Conservation (phyloP, 2,113 vertebrate genomes). For the Hemichromis elongatus region DNA sequence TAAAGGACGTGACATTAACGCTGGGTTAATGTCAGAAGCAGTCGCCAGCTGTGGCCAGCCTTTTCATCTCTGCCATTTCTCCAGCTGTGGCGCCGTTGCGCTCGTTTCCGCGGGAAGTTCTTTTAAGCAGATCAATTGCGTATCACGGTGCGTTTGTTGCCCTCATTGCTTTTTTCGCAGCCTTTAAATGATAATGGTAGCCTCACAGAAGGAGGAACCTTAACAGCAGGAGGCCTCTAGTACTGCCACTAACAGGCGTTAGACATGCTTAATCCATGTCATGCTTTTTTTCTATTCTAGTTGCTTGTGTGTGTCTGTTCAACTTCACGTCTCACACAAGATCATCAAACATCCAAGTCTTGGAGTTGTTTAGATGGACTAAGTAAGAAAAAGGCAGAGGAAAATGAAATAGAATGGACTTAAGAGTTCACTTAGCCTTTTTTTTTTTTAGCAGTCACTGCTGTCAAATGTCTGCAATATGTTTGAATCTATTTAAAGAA, state of each 20-base stretch:
- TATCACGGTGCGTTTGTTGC: conserved; percentile 4
- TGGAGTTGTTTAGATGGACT: neutral
- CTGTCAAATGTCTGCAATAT: neutral
- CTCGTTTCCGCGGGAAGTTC: conserved; percentile 39
- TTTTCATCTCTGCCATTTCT: conserved; percentile 60
- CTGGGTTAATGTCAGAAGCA: conserved; percentile 58
- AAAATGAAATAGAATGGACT: neutral
- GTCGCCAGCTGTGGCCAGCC: conserved; percentile 32
- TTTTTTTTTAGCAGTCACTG: neutral
- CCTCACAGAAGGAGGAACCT: neutral
- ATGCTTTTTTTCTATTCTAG: neutral
- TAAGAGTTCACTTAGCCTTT: neutral
- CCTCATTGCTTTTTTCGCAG: neutral
- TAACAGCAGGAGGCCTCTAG: neutral
- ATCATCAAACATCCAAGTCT: neutral
- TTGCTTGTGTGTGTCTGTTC: neutral
- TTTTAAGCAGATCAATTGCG: conserved; percentile 27
- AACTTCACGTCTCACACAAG: neutral
- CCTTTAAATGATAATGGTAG: conserved; percentile 7
- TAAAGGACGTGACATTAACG: conserved; percentile 63
- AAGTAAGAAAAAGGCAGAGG: neutral
- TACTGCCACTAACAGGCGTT: neutral
- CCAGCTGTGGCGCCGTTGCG: conserved; percentile 30
- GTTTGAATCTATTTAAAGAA: neutral
- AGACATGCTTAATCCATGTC: neutral